Evolutionary conservation across 2,797 vertebrate genomes (phyloP).

Genomic region (Anomalospiza imberbis): DNA sequence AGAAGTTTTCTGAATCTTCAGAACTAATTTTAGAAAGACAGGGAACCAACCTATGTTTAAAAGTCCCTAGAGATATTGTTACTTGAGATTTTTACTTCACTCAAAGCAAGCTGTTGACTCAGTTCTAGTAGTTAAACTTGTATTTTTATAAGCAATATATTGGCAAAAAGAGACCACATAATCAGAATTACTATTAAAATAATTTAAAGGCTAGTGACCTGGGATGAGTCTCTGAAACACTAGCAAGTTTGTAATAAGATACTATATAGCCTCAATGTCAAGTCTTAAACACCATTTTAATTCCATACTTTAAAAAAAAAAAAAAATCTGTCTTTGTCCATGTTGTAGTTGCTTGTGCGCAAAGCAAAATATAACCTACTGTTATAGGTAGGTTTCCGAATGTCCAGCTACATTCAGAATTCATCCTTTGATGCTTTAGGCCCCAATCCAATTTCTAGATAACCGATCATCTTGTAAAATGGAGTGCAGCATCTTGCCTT

Average conservation of each 20-base stretch:
- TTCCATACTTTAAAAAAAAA: background rate
- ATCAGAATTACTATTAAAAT: background rate
- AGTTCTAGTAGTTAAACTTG: background rate
- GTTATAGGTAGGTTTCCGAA: no score
- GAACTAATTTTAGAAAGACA: background rate
- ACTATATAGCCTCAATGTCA: accelerated
- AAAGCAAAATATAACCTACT: background rate
- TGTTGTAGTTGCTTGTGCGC: background rate
- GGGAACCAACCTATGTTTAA: background rate
- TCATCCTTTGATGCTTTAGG: background rate
- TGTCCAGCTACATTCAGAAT: background rate
- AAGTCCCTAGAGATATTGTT: background rate
- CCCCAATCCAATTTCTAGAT: background rate
- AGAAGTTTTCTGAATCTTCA: background rate
- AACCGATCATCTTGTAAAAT: background rate
- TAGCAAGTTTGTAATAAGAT: background rate
- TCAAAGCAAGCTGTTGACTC: background rate
- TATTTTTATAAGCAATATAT: background rate
- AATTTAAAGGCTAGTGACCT: background rate
- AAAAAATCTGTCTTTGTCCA: background rate
- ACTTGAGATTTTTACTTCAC: background rate
- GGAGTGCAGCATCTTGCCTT: background rate
- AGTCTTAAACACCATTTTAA: background rate
- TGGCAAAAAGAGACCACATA: background rate
- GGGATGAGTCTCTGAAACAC: background rate